These are phyloP conservation scores for Platycnemis pennipes DNA, from an alignment of 2,888 invertebrate species.

Conservation along the genomic window DNA sequence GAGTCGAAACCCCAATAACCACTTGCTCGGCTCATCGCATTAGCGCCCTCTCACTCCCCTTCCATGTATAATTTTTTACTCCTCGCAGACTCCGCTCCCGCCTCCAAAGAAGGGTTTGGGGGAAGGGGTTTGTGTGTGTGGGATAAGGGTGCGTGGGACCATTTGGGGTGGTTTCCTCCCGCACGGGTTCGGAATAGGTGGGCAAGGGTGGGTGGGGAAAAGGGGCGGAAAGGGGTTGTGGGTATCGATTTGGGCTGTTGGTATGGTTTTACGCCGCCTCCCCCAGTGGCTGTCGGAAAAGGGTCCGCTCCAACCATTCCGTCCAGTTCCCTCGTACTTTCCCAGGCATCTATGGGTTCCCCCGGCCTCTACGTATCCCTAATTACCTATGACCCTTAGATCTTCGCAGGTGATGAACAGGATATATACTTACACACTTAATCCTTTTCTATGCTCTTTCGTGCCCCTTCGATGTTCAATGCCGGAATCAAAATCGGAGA, in stretches of 20 bases:
- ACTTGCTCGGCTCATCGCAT: conserved; percentile 66
- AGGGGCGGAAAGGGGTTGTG: background rate
- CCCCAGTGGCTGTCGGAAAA: background rate
- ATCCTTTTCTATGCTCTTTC: background rate
- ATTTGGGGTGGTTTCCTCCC: no score
- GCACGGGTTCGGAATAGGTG: background rate
- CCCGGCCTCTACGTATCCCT: background rate
- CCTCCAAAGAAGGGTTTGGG: background rate
- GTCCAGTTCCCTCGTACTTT: background rate
- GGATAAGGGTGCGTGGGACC: no score
- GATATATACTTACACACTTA: background rate
- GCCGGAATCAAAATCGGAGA: background rate
- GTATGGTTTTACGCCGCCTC: background rate
- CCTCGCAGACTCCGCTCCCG: background rate
- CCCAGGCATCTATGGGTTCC: background rate
- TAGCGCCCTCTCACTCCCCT: conserved; percentile 31
- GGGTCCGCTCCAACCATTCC: background rate
- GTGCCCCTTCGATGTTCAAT: background rate
- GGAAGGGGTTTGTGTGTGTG: background rate
- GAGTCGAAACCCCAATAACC: conserved; percentile 4
- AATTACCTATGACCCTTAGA: background rate
- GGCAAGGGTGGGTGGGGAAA: background rate
- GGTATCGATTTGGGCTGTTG: background rate
- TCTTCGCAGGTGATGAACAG: background rate
- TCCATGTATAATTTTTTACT: background rate